These are phyloP conservation scores for Tenualosa ilisha DNA, from an alignment of 2,797 vertebrate species.

Conservation along the genomic window DNA sequence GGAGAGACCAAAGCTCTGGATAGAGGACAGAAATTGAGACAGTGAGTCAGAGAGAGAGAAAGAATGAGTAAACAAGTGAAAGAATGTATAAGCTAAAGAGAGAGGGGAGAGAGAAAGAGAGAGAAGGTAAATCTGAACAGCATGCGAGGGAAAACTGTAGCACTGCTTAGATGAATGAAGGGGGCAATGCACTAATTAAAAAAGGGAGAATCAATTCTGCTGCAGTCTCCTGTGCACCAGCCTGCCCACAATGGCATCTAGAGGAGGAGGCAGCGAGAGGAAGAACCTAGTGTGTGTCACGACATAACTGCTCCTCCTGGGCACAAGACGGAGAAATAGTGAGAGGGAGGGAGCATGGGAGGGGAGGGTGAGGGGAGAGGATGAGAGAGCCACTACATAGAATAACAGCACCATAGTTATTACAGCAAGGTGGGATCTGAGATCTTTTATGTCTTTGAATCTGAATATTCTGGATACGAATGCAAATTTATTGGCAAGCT, in stretches of 20 bases:
- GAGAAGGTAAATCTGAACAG: not conserved
- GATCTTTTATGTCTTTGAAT: too few species aligned
- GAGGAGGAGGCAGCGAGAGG: conserved; percentile 33
- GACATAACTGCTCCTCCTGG: not conserved
- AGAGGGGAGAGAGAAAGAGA: not conserved
- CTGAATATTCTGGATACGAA: too few species aligned
- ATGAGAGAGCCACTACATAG: not conserved
- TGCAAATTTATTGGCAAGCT: too few species aligned
- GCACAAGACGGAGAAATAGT: not conserved
- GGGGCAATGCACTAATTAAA: conserved; percentile 30
- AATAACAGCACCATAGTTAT: not conserved
- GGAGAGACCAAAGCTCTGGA: not conserved
- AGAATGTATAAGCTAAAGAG: too few species aligned
- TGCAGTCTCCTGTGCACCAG: conserved; percentile 32
- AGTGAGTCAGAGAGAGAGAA: conserved; percentile 25
- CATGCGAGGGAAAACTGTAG: not conserved
- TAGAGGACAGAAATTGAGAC: conserved; percentile 23
- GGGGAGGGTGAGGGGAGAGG: not conserved
- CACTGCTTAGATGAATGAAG: conserved; percentile 37
- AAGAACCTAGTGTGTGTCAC: not conserved
- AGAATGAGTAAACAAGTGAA: not conserved
- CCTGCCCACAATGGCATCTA: conserved; percentile 44
- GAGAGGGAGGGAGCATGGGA: not conserved
- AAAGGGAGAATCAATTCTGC: not conserved
- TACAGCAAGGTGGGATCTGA: not conserved